Evolutionary conservation across 2,888 invertebrate species (phyloP).

Genomic region (Rugalucina vietnamica): DNA sequence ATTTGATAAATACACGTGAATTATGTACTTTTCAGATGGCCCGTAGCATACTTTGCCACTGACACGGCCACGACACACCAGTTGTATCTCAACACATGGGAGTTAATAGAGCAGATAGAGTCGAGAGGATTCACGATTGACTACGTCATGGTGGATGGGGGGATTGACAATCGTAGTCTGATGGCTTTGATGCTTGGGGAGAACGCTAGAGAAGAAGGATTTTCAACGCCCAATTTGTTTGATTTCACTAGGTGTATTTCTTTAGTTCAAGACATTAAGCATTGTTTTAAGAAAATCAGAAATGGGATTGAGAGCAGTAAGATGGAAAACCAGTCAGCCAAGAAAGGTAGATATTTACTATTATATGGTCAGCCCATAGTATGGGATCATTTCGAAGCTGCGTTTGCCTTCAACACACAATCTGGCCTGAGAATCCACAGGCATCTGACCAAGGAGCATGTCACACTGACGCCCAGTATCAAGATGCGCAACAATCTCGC

Average conservation of each 20-base stretch:
- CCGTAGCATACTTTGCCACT: conserved; percentile 40
- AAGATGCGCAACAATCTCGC: conserved; percentile 56
- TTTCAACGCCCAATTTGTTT: conserved; percentile 14
- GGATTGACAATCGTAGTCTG: conserved; percentile 50
- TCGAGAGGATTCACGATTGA: conserved; percentile 45
- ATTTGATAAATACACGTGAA: too few species aligned
- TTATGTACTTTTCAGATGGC: conserved; percentile 48
- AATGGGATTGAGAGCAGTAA: conserved; percentile 49
- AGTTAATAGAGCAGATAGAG: conserved; percentile 47
- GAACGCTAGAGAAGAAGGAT: conserved; percentile 19
- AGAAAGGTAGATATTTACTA: conserved; percentile 36
- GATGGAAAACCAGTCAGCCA: background rate
- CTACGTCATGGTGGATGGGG: conserved; percentile 60
- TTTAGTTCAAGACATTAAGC: conserved; percentile 30
- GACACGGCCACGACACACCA: conserved; percentile 19
- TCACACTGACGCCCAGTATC: conserved; percentile 33
- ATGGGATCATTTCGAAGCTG: conserved; percentile 49
- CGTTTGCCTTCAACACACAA: conserved; percentile 39
- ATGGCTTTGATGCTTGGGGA: conserved; percentile 31
- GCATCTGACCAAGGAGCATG: conserved; percentile 48
- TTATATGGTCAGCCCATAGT: conserved; percentile 28
- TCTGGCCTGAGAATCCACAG: conserved; percentile 41
- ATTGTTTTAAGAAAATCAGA: conserved; percentile 44
- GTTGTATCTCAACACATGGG: conserved; percentile 36
- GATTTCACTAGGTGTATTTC: conserved; percentile 5